Conservation (phyloP, 2,797 vertebrate species). For the Chelonia mydas region DNA sequence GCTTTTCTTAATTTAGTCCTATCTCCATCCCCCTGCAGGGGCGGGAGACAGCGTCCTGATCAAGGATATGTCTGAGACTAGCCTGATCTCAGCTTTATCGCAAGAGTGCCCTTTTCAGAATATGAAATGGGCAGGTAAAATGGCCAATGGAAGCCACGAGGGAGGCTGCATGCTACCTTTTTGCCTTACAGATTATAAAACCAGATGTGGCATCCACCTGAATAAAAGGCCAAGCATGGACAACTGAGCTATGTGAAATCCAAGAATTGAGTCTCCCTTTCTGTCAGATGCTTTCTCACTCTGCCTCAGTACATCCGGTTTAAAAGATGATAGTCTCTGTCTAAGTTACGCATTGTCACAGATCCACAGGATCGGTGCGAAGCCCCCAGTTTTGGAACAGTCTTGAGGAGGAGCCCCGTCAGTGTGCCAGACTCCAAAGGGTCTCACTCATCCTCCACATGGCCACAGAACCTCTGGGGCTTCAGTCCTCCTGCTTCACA, state of each 20-base stretch:
- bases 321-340: not conserved
- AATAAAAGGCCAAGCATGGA: not conserved
- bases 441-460: too few species aligned
- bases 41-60: rapidly evolving
- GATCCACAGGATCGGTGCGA: too few species aligned
- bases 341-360: not conserved
- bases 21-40: rapidly evolving
- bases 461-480: too few species aligned
- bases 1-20: not conserved
- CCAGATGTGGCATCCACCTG: not conserved
- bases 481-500: too few species aligned
- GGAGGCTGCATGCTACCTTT: not conserved
- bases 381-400: too few species aligned
- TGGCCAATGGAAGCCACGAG: rapidly evolving
- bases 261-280: not conserved
- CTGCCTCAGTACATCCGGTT: not conserved
- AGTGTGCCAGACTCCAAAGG: too few species aligned
- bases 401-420: too few species aligned
- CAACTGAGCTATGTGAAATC: not conserved
- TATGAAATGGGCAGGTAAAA: not conserved
- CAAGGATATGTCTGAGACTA: not conserved
- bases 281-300: not conserved
- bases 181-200: not conserved
- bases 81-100: not conserved
- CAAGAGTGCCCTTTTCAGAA: not conserved